A percentile compares a stretch with the other conserved stretches of the same genome.
Evolutionary conservation across 1,140 invertebrate species (phyloP).

Genomic region (Aphidius gifuensis): DNA sequence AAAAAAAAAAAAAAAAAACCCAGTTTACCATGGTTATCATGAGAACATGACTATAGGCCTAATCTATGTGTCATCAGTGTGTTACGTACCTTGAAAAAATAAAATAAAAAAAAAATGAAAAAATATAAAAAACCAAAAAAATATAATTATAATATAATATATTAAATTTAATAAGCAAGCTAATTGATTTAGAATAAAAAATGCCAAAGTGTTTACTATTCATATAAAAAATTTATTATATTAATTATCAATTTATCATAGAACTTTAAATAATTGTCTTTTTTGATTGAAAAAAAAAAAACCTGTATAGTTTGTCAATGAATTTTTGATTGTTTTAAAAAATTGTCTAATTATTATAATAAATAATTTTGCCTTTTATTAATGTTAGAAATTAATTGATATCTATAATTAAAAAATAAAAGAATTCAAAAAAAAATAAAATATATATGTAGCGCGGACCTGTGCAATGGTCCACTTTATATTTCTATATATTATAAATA

Average conservation of each 20-base stretch:
- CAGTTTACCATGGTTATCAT: too few species aligned
- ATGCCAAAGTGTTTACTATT: slow-evolving; percentile 5
- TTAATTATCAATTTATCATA: slow-evolving; percentile 1
- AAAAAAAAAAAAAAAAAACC: too few species aligned
- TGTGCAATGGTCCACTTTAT: slow-evolving; percentile 33
- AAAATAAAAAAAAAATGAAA: slow-evolving; percentile 9
- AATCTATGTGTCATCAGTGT: slow-evolving; percentile 38
- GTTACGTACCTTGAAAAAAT: slow-evolving; percentile 28
- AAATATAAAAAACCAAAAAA: slow-evolving; percentile 3
- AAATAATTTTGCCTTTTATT: not conserved
- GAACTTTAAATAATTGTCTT: slow-evolving; percentile 19
- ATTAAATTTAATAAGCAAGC: not conserved
- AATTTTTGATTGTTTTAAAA: not conserved
- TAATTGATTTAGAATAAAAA: not conserved
- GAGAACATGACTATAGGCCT: slow-evolving; percentile 32
- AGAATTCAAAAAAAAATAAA: not conserved
- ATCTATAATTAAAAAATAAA: slow-evolving; percentile 29
- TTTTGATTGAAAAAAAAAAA: not conserved
- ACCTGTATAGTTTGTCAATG: not conserved
- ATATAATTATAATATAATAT: slow-evolving; percentile 1
- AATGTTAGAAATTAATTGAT: slow-evolving; percentile 1
- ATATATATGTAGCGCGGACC: too few species aligned
- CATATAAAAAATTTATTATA: too few species aligned
- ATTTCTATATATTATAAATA: slow-evolving; percentile 48
- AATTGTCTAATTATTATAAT: not conserved